A percentile compares a stretch with the other conserved stretches of the same genome.
These are phyloP conservation scores for Danaus chrysippus DNA, from an alignment of 2,888 invertebrate species.

Conservation along the genomic window DNA sequence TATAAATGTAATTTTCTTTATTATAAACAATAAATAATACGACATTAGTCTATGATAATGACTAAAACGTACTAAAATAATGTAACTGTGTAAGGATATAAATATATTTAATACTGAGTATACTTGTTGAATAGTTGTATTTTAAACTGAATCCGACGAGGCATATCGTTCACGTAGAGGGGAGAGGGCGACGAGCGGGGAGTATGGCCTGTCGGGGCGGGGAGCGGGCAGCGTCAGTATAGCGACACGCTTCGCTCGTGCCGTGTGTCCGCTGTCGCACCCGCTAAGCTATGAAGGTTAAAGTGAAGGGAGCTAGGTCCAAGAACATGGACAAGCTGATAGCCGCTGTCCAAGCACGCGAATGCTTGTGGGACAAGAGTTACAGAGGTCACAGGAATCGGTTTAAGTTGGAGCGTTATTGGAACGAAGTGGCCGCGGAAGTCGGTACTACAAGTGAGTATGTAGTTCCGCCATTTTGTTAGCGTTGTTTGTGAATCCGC, in stretches of 20 bases:
- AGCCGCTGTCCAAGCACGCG: conserved; percentile 71
- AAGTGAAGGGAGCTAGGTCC: conserved; percentile 56
- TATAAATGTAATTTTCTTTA: no score
- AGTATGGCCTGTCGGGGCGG: conserved; percentile 47
- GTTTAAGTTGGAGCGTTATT: conserved; percentile 70
- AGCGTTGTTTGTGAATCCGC: conserved; percentile 23
- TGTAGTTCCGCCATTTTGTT: conserved; percentile 37
- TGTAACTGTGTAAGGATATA: no score
- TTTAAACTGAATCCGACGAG: conserved; percentile 30
- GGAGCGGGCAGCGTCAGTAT: conserved; percentile 48
- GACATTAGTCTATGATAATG: no score
- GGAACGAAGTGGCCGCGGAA: conserved; percentile 72
- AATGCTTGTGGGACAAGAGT: conserved; percentile 71
- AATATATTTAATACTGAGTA: no score
- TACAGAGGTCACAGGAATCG: conserved; percentile 70
- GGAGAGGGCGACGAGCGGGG: conserved; percentile 60
- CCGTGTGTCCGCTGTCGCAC: conserved; percentile 54
- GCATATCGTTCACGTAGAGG: conserved; percentile 48
- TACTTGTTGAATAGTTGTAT: background rate
- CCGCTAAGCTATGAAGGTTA: conserved; percentile 56
- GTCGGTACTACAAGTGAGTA: conserved; percentile 73
- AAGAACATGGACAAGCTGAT: conserved; percentile 72
- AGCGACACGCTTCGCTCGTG: conserved; percentile 50
- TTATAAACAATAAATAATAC: no score
- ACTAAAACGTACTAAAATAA: no score